phyloP scores from a whole-genome alignment of 2,888 invertebrate genomes.

The Bedellia somnulentella region DNA sequence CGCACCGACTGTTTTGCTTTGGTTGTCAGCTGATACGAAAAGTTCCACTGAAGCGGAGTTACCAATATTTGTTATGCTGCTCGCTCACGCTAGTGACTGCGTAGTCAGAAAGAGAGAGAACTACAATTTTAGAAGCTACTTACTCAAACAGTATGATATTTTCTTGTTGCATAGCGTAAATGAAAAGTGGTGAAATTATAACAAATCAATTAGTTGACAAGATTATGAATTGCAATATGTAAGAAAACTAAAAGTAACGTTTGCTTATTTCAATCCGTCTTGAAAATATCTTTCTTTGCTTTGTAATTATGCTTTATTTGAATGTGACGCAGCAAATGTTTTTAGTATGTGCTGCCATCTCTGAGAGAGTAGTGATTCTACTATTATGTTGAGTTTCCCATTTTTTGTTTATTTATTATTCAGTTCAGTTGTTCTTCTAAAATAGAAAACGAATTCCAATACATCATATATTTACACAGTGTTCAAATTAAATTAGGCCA shows the following conservation, averaged over 20 bases:
- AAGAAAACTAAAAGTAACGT: slow-evolving; percentile 18
- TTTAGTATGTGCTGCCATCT: slow-evolving; percentile 26
- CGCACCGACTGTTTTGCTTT: slow-evolving; percentile 64
- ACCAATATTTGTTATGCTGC: slow-evolving; percentile 17
- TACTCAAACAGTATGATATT: slow-evolving; percentile 39
- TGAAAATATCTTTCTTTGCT: slow-evolving; percentile 27
- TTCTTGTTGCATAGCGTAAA: slow-evolving; percentile 46
- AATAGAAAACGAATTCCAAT: no score
- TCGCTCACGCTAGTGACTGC: slow-evolving; percentile 14
- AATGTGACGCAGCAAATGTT: slow-evolving; percentile 27
- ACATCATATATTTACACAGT: slow-evolving; percentile 4
- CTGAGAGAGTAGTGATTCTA: slow-evolving; percentile 11
- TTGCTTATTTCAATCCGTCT: slow-evolving; percentile 48
- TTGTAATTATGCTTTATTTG: slow-evolving; percentile 29
- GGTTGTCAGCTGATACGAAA: slow-evolving; percentile 64
- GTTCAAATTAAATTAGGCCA: not conserved
- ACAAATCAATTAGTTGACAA: slow-evolving; percentile 13
- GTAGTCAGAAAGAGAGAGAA: slow-evolving; percentile 21
- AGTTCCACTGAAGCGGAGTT: slow-evolving; percentile 32
- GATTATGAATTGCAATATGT: slow-evolving; percentile 42
- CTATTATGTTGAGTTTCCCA: no score
- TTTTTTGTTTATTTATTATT: no score
- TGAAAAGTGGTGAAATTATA: slow-evolving; percentile 28
- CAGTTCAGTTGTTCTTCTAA: no score
- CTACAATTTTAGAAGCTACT: slow-evolving; percentile 22